A percentile compares a stretch with the other conserved stretches of the same genome.
These are phyloP conservation scores for Saturnia japonica DNA, from an alignment of 2,888 invertebrate species.

Conservation along the genomic window DNA sequence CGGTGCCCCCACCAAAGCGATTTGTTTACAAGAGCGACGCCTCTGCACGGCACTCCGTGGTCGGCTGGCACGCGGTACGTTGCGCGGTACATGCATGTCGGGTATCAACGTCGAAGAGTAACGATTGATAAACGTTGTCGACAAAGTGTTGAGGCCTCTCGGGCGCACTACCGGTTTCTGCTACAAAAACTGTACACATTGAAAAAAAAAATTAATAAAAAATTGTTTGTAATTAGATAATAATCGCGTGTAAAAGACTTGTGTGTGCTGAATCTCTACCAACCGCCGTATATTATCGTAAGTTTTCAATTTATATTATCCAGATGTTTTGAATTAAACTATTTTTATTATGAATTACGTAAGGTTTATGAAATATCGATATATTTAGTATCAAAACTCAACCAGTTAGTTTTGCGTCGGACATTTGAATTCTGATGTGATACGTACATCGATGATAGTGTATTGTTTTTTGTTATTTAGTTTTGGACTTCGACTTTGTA, in stretches of 20 bases:
- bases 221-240: constrained; percentile 38
- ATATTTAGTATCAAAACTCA: constrained; percentile 42
- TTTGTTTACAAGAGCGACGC: constrained; percentile 77
- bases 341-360: constrained; percentile 39
- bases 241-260: constrained; percentile 46
- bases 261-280: constrained; percentile 55
- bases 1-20: constrained; percentile 77
- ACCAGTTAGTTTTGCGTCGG: constrained; percentile 16
- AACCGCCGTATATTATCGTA: constrained; percentile 58
- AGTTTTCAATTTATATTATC: constrained; percentile 48
- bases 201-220: constrained; percentile 15
- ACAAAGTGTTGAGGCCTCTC: constrained; percentile 45
- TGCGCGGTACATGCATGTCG: constrained; percentile 48
- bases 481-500: constrained; percentile 44
- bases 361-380: constrained; percentile 47
- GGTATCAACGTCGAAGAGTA: constrained; percentile 37
- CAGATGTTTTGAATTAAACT: constrained; percentile 33
- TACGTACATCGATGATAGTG: constrained; percentile 7
- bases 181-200: constrained; percentile 45
- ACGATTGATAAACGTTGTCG: constrained; percentile 56
- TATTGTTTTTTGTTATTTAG: constrained; percentile 46
- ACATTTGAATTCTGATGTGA: constrained; percentile 30
- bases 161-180: constrained; percentile 41
- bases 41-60: constrained; percentile 73
- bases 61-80: constrained; percentile 70